A percentile compares a stretch with the other conserved stretches of the same genome.
These are phyloP conservation scores for Trissolcus basalis DNA, from an alignment of 1,140 invertebrate species.

Conservation along the genomic window DNA sequence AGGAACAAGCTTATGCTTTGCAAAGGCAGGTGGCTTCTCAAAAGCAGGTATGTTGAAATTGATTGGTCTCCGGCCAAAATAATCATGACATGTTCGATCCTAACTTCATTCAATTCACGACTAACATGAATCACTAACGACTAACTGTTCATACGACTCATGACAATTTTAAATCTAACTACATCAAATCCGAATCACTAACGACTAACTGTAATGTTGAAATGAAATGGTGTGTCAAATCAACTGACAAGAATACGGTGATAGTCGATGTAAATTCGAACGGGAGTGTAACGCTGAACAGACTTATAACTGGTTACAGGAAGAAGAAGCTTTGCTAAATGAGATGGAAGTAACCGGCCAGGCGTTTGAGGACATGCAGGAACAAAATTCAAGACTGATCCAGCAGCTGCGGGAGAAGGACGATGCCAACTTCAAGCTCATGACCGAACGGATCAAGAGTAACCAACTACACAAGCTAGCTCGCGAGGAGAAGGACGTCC, in stretches of 20 bases:
- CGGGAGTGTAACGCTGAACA: slow-evolving; percentile 74
- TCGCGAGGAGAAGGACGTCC: slow-evolving; percentile 91
- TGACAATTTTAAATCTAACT: no score
- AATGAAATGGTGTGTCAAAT: neutral
- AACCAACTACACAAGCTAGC: slow-evolving; percentile 97
- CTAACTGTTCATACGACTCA: no score
- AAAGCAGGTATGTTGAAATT: slow-evolving; percentile 82
- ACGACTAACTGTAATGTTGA: slow-evolving; percentile 5
- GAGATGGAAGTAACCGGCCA: slow-evolving; percentile 99
- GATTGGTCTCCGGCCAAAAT: neutral
- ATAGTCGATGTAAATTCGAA: slow-evolving; percentile 61
- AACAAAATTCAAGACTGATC: slow-evolving; percentile 96
- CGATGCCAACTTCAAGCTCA: slow-evolving; percentile 99
- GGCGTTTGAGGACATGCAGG: slow-evolving; percentile 99
- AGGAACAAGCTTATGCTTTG: slow-evolving; percentile 91
- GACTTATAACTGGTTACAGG: slow-evolving; percentile 79
- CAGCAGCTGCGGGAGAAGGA: slow-evolving; percentile 98
- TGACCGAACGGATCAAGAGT: slow-evolving; percentile 98
- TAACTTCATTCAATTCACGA: neutral
- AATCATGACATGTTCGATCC: neutral
- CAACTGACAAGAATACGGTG: neutral
- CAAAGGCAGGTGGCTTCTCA: slow-evolving; percentile 90
- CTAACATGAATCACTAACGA: neutral
- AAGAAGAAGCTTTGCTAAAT: slow-evolving; percentile 97
- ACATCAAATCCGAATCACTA: no score